A percentile compares a stretch with the other conserved stretches of the same genome.
Evolutionary conservation across 2,113 vertebrate genomes (phyloP).

Genomic region (Myanophis thanlyinensis): DNA sequence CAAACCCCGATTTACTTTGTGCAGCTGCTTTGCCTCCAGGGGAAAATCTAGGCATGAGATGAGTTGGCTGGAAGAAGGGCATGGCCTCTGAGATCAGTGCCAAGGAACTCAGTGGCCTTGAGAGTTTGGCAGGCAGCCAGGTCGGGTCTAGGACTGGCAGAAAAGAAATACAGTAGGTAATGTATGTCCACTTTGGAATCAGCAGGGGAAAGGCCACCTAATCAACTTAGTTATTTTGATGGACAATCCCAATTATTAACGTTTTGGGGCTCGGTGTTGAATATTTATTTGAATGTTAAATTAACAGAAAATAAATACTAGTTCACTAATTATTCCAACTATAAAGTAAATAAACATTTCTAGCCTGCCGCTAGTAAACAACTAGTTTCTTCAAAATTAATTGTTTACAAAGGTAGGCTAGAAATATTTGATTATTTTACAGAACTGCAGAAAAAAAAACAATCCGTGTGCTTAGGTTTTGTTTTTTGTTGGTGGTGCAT

Average conservation of each 20-base stretch:
- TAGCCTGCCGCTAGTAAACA: background rate
- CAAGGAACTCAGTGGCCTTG: background rate
- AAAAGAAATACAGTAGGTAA: background rate
- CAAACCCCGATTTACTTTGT: background rate
- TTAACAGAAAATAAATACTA: background rate
- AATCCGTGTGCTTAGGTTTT: background rate
- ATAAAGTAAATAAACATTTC: background rate
- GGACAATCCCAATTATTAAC: background rate
- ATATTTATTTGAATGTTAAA: background rate
- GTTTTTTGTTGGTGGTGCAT: background rate
- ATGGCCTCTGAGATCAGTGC: background rate
- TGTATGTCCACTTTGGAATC: background rate
- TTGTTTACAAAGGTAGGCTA: background rate
- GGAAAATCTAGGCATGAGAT: background rate
- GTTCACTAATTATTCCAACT: background rate
- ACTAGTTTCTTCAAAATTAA: background rate
- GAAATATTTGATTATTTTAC: background rate
- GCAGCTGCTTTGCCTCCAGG: constrained; percentile 10
- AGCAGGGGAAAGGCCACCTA: background rate
- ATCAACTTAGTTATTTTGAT: background rate
- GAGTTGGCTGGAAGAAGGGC: background rate
- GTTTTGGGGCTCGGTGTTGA: background rate
- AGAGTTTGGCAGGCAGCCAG: background rate
- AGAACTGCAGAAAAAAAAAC: background rate
- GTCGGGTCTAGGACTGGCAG: background rate